Evolutionary conservation across 2,113 vertebrate genomes (phyloP).

Genomic region (Anolis carolinensis): DNA sequence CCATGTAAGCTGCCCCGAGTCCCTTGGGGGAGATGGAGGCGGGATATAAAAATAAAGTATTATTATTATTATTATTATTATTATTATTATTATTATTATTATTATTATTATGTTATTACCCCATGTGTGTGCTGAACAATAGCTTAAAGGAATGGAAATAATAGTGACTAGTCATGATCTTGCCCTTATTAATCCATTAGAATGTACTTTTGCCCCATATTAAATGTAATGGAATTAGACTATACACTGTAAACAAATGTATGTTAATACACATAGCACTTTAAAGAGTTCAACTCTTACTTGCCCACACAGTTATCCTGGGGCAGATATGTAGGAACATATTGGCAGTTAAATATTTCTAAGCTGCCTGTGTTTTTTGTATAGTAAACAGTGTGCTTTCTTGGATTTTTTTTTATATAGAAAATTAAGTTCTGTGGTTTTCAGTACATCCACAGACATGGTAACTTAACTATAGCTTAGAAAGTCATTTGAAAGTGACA

Average conservation of each 20-base stretch:
- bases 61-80: too few relatives aligned
- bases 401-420: neutral
- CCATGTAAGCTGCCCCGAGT: too few relatives aligned
- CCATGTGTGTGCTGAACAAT: too few relatives aligned
- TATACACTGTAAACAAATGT: neutral
- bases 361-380: neutral
- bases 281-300: neutral
- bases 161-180: neutral
- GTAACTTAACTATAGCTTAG: neutral
- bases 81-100: too few relatives aligned
- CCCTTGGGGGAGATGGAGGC: too few relatives aligned
- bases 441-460: neutral
- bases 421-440: neutral
- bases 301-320: neutral
- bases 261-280: neutral
- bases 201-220: neutral
- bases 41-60: too few relatives aligned
- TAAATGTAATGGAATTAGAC: neutral
- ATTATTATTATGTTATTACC: too few relatives aligned
- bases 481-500: neutral
- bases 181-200: too few relatives aligned
- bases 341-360: neutral
- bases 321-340: neutral
- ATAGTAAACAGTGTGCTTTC: neutral
- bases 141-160: neutral